Evolutionary conservation across 2,113 vertebrate genomes (phyloP).

Genomic region (Callipepla californica): DNA sequence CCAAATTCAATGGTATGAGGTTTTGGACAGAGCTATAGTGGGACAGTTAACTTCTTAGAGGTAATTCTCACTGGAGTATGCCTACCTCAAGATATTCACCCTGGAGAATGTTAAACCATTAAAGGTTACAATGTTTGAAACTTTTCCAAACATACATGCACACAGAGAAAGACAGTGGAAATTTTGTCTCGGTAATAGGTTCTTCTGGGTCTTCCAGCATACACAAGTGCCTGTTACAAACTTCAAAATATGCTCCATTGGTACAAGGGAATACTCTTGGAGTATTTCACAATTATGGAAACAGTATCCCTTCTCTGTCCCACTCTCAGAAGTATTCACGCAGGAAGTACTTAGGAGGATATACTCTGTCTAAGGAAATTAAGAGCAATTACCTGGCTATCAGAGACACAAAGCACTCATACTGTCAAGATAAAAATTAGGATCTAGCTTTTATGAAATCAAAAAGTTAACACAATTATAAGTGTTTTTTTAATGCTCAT

Average conservation of each 20-base stretch:
- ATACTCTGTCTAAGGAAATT: neutral
- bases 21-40: neutral
- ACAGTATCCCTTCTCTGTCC: neutral
- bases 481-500: neutral
- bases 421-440: neutral
- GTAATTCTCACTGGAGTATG: neutral
- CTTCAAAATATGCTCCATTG: neutral
- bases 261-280: neutral
- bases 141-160: neutral
- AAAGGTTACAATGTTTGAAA: neutral
- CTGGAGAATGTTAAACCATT: slow-evolving; percentile 1
- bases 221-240: neutral
- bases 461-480: neutral
- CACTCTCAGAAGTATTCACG: neutral
- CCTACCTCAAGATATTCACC: neutral
- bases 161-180: slow-evolving; percentile 4
- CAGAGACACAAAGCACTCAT: neutral
- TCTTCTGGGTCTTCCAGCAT: slow-evolving; percentile 16
- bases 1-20: neutral
- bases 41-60: neutral
- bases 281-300: neutral
- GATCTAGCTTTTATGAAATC: neutral
- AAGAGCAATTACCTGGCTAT: neutral
- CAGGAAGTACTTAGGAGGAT: neutral
- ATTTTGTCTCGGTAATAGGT: slow-evolving; percentile 8